Base-by-base conservation (phyloP, 2,797 vertebrate species). In the Danio jaintianensis region DNA sequence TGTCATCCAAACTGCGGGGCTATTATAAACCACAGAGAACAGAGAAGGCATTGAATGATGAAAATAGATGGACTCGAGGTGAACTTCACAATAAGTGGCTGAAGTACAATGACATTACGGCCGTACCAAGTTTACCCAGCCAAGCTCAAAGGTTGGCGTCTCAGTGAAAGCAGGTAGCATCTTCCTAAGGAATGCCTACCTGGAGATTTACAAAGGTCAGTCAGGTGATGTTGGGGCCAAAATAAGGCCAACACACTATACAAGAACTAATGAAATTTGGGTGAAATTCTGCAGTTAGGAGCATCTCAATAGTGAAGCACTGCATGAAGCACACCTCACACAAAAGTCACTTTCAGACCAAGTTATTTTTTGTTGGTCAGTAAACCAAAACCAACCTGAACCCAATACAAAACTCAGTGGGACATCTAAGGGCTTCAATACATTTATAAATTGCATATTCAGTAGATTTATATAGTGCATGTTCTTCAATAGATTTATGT, bases 41-140 rank as follows among this genome's bases (percentile, higher is more conserved):
- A 84, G 85, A 83, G 61, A 53, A 81, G 75, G 63, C 82, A 82
- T 85, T 84, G 80, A 84, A 47, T 1, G 71, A 69, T 47, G 75
- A 79, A 86, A 86, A 84, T 78, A 86, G 79, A 75, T 36, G 69
- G 55, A 78, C 82, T 80, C 6, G 66, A 82, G 80, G 80, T 86
- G 85, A 86, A 86, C 82, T 82, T 76, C 40, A n/a, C 58, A 64
- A 80, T 68, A 70, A 72, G 78, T 61, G 81, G 62, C 52, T 42
- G 43, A 15, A 75, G 64, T 68, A 81, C 81, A 76, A 50, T 61
- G 75, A 76, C 62, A 58, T 78, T 61, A 72, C 29, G 53, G 68
- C 22, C 7, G 48, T 79, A 68, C 78, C 68, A 83, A 80, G 43
- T 62, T 56, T 4, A 16, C 58, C 43, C 20, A 72, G 74, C 53